Conservation (phyloP, 1,140 invertebrate species). For the Plectrocnemia conspersa region DNA sequence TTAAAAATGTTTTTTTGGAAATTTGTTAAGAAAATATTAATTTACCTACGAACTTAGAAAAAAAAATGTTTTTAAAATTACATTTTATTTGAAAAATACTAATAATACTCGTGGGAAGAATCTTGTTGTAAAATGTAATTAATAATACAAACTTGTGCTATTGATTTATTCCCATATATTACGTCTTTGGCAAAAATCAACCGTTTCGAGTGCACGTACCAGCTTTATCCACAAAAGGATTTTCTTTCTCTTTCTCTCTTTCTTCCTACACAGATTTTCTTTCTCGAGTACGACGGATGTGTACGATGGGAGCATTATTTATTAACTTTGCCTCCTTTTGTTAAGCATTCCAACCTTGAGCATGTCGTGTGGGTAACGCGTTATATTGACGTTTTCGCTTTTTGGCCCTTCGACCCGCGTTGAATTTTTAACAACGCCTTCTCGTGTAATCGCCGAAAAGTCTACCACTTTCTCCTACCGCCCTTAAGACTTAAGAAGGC, state of each 20-base stretch:
- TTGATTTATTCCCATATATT: no score
- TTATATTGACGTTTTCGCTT: slow-evolving; percentile 8
- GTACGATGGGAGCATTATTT: slow-evolving; percentile 5
- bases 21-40: no score
- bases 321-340: slow-evolving; percentile 7
- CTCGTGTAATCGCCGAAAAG: not conserved
- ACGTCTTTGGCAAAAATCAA: no score
- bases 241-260: not conserved
- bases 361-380: not conserved
- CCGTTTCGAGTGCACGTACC: no score
- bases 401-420: not conserved
- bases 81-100: no score
- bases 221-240: no score
- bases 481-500: not conserved
- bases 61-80: no score
- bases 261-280: not conserved
- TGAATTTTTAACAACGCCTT: slow-evolving; percentile 6
- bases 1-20: no score
- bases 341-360: slow-evolving; percentile 4
- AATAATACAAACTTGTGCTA: no score
- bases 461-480: not conserved
- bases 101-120: no score
- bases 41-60: no score
- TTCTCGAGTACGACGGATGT: not conserved
- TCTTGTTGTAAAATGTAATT: no score